These are phyloP conservation scores for human (Homo sapiens) DNA, from an alignment of 2,113 vertebrate species.

Conservation along the genomic window DNA sequence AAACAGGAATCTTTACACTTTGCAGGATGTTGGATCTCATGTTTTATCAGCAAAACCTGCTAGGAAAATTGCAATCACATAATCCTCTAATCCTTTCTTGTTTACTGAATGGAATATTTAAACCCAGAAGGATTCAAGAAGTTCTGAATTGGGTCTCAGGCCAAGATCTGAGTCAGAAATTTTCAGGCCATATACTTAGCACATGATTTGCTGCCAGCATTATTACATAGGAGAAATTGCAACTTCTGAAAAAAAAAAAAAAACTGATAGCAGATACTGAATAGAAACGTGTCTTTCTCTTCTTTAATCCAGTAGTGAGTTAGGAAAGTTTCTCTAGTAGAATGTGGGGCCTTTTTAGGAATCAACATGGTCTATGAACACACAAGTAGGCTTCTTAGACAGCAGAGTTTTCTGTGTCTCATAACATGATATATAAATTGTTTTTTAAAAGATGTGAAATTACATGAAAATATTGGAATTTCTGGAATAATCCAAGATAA, in stretches of 20 bases:
- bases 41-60: constrained; percentile 42
- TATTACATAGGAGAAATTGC: not conserved
- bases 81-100: constrained; percentile 47
- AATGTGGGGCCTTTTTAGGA: not conserved
- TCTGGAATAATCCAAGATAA: not conserved
- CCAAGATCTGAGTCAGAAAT: constrained; percentile 17
- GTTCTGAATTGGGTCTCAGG: not conserved
- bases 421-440: not conserved
- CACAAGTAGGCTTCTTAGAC: not conserved
- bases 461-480: not conserved
- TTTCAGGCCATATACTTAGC: not conserved
- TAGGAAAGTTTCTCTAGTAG: not conserved
- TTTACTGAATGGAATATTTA: constrained; percentile 48
- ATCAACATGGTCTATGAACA: not conserved
- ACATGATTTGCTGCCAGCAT: not conserved
- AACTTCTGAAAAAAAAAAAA: not conserved
- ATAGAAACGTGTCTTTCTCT: not conserved
- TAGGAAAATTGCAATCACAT: constrained; percentile 41
- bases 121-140: not conserved
- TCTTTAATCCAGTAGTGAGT: not conserved
- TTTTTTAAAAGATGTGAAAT: not conserved
- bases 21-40: not conserved
- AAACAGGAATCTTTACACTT: constrained; percentile 40
- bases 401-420: not conserved
- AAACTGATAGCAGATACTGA: not conserved